Evolutionary conservation across 1,140 invertebrate species (phyloP).

Genomic region (Eumaeus atala): DNA sequence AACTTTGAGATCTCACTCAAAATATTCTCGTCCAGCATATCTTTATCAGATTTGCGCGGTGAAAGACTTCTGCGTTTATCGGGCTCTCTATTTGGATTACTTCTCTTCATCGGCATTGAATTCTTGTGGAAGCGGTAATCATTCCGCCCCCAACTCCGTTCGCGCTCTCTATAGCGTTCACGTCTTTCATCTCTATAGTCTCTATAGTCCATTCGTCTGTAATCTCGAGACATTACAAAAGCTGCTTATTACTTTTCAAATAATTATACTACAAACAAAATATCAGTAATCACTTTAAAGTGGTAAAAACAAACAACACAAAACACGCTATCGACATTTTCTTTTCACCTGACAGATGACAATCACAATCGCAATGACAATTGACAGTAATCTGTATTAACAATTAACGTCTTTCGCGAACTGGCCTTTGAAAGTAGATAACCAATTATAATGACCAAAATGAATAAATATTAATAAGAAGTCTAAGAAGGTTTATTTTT

Average conservation of each 20-base stretch:
- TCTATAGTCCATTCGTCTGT: conserved; percentile 16
- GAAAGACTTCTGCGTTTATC: conserved; percentile 43
- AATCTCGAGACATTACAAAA: conserved; percentile 31
- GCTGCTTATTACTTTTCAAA: background rate
- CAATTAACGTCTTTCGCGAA: too few species aligned
- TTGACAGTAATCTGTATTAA: too few species aligned
- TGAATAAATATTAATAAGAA: too few species aligned
- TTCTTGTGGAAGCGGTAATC: conserved; percentile 30
- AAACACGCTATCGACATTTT: too few species aligned
- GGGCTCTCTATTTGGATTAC: conserved; percentile 31
- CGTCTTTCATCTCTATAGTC: conserved; percentile 12
- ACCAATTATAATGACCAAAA: too few species aligned
- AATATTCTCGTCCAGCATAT: conserved; percentile 59
- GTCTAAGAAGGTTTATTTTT: too few species aligned
- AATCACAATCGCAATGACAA: too few species aligned
- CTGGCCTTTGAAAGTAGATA: too few species aligned
- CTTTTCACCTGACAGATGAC: too few species aligned
- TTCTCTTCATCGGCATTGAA: conserved; percentile 29
- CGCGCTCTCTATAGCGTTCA: conserved; percentile 18
- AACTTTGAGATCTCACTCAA: conserved; percentile 57
- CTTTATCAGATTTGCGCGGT: conserved; percentile 47
- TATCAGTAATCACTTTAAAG: too few species aligned
- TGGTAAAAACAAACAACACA: too few species aligned
- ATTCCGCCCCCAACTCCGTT: conserved; percentile 27
- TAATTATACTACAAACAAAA: too few species aligned